Base-by-base conservation (phyloP, 2,797 vertebrate genomes). In the Tangara arthus region DNA sequence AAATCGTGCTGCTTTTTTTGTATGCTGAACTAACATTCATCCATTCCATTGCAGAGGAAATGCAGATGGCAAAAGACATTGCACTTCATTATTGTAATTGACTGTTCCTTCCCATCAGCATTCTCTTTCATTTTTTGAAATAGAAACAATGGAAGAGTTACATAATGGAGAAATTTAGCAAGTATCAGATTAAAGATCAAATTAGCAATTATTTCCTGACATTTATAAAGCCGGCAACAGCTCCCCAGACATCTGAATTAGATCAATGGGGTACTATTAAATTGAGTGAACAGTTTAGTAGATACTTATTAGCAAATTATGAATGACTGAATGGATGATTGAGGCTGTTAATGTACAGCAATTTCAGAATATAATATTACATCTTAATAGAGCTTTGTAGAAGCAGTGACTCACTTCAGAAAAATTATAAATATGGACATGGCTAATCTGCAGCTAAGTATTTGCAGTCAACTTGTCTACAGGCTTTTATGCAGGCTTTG, bases 181-280 rank as follows among this genome's bases (percentile, higher is more conserved):
- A 72, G 21, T 60, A 61, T 56, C 55, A 46, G 11, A 91, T 82
- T 93, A 85, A 80, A 64, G 76, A 87, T 53, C 56, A 93, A 82
- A 93, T 84, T 68, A 89, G 30, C 27, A 77, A 87, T 76, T 89
- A 89, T 70, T 83, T 92, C 41, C 47, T 93, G 69, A 82, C 52
- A 82, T 82, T 89, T 91, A 28, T 80, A 66, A 92, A 89, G 37
- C 34, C 56, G 14, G 32, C 34, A 89, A 63, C 28, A 82, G 37
- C 49, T 93, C 76, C 76, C 64, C 80, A 60, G 84, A 66, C 26
- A 50, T 42, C 44, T 60, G 41, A 91, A 70, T 84, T 89, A 85
- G 64, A 85, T 86, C 78, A 85, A n/a, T 37, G 47, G 55, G 47
- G 14, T 34, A 41, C 15, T 82, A 30, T 34, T 70, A 71, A 85